phyloP scores from a whole-genome alignment of 2,113 vertebrate genomes.

The Pedetes capensis region DNA sequence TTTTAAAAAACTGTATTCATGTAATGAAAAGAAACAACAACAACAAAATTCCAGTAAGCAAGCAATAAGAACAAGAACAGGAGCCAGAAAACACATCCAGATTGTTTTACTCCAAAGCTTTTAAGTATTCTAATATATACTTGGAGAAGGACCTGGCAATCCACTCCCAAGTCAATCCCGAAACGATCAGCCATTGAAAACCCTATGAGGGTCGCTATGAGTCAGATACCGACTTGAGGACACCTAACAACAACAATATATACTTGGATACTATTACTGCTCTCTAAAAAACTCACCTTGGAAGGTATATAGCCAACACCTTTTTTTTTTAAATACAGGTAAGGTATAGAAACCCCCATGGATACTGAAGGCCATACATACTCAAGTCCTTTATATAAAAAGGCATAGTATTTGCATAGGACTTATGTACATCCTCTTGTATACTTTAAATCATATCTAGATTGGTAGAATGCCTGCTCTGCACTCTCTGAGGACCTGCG shows the following conservation, averaged over 20 bases:
- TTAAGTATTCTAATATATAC: neutral
- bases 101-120: neutral
- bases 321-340: neutral
- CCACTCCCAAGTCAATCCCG: no score
- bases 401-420: no score
- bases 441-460: neutral
- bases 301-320: neutral
- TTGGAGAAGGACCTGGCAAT: no score
- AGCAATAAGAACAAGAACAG: neutral
- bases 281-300: slow-evolving; percentile 10
- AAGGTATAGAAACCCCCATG: neutral
- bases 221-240: no score
- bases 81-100: slow-evolving; percentile 41
- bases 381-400: neutral
- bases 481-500: no score
- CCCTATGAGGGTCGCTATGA: no score
- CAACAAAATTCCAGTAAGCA: neutral
- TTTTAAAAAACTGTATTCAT: neutral
- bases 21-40: slow-evolving; percentile 30
- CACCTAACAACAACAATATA: no score
- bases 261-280: neutral
- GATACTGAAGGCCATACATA: neutral
- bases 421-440: no score
- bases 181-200: no score
- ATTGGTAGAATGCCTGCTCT: no score